phyloP scores from a whole-genome alignment of 2,113 vertebrate species.

The Podarcis muralis region DNA sequence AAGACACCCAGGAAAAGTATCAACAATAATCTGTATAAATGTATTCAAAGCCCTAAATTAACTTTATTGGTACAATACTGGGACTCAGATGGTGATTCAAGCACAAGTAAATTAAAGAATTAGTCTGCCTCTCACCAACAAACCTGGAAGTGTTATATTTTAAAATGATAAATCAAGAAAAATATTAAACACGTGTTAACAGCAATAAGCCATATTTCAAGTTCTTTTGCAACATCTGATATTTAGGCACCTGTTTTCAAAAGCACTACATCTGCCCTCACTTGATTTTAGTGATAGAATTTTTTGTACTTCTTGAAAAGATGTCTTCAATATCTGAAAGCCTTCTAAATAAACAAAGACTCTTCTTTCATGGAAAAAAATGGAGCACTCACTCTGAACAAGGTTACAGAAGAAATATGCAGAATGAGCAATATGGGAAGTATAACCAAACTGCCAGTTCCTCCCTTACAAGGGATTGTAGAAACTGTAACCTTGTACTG shows the following conservation, averaged over 20 bases:
- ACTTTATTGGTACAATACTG: not conserved
- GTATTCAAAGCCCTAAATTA: not conserved
- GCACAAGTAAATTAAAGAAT: not conserved
- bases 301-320: not conserved
- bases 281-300: not conserved
- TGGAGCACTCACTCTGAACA: not conserved
- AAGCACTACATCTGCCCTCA: not conserved
- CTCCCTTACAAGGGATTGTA: not conserved
- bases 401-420: not conserved
- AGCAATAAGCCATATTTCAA: not conserved
- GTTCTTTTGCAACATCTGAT: constrained; percentile 1
- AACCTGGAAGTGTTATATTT: not conserved
- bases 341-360: not conserved
- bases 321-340: constrained; percentile 12
- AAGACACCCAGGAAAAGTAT: not conserved
- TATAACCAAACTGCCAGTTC: not conserved
- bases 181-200: not conserved
- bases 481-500: not conserved
- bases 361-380: not conserved
- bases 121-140: not conserved
- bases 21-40: not conserved
- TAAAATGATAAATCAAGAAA: not conserved
- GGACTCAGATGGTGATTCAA: not conserved
- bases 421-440: not conserved
- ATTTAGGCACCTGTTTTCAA: not conserved